Evolutionary conservation across 2,888 invertebrate genomes (phyloP).

Genomic region (Melipona beecheii): DNA sequence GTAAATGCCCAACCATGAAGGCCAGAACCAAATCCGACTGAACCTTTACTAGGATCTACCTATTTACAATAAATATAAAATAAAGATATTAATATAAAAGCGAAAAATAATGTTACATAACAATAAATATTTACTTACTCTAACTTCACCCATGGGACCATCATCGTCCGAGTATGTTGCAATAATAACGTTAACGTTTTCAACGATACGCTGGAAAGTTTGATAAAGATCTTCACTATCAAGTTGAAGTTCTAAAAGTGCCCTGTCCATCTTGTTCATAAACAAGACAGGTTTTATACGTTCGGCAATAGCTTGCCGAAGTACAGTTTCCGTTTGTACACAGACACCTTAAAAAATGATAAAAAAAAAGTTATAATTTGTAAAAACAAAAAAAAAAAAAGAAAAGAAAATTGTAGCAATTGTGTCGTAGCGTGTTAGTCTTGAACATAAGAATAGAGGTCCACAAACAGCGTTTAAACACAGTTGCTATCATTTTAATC

Average conservation of each 20-base stretch:
- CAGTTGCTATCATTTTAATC: constrained; percentile 84
- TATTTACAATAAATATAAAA: constrained; percentile 72
- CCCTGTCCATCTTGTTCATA: constrained; percentile 99
- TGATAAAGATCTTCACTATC: constrained; percentile 99
- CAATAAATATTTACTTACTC: constrained; percentile 86
- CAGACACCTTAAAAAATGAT: constrained; percentile 92
- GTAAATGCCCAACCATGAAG: constrained; percentile 99
- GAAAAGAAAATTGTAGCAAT: constrained; percentile 82
- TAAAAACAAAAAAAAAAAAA: not conserved
- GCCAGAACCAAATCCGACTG: constrained; percentile 99
- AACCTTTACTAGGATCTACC: constrained; percentile 98
- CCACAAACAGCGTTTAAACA: constrained; percentile 89
- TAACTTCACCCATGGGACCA: constrained; percentile 99
- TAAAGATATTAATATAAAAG: constrained; percentile 9
- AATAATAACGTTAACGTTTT: constrained; percentile 99
- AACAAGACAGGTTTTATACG: constrained; percentile 99
- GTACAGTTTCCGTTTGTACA: constrained; percentile 99
- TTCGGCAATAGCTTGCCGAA: constrained; percentile 99
- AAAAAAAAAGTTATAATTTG: not conserved
- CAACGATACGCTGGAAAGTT: constrained; percentile 99
- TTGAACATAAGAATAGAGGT: constrained; percentile 93
- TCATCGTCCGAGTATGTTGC: constrained; percentile 99
- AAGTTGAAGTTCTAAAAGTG: constrained; percentile 97
- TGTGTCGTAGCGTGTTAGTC: constrained; percentile 88
- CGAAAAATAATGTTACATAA: constrained; percentile 1